Percentiles rank a stretch among this genome's conserved stretches.
Conservation (phyloP, 2,888 invertebrate species). For the Dolichomitus sp. region DNA sequence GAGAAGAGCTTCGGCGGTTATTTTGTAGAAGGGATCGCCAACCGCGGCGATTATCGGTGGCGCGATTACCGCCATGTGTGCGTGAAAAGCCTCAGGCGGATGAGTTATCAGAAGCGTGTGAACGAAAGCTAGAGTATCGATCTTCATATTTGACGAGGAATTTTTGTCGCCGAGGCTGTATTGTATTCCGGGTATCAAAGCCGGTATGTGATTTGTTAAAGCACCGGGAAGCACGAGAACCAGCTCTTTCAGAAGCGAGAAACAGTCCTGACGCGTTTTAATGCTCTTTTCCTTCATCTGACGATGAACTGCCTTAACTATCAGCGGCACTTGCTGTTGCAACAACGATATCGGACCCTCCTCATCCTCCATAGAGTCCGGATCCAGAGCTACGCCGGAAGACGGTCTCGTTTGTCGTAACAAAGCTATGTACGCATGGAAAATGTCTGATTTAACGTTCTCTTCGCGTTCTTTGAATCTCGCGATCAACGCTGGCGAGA, state of each 20-base stretch:
- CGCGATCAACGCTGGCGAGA: conserved; percentile 96
- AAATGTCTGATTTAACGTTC: conserved; percentile 99
- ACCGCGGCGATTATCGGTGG: conserved; percentile 96
- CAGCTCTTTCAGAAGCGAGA: conserved; percentile 96
- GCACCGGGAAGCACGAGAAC: conserved; percentile 96
- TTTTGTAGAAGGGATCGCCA: conserved; percentile 99
- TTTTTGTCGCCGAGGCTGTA: conserved; percentile 96
- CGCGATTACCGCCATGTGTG: conserved; percentile 92
- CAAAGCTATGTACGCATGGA: conserved; percentile 98
- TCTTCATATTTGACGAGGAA: conserved; percentile 99
- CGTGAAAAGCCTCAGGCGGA: conserved; percentile 92
- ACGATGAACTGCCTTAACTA: conserved; percentile 96
- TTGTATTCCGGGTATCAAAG: conserved; percentile 95
- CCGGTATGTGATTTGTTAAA: conserved; percentile 93
- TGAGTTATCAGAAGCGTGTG: conserved; percentile 94
- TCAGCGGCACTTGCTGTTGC: conserved; percentile 90
- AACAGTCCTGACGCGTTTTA: conserved; percentile 96
- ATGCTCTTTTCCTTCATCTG: conserved; percentile 95
- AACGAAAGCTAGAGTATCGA: conserved; percentile 97
- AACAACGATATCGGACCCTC: conserved; percentile 90
- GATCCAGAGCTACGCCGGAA: conserved; percentile 89
- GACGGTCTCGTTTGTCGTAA: conserved; percentile 95
- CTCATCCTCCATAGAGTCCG: conserved; percentile 91
- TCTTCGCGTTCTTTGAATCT: conserved; percentile 99
- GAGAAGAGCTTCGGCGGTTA: conserved; percentile 97